Base-by-base conservation (phyloP, 2,888 invertebrate genomes). In the Cheilosia vulpina region DNA sequence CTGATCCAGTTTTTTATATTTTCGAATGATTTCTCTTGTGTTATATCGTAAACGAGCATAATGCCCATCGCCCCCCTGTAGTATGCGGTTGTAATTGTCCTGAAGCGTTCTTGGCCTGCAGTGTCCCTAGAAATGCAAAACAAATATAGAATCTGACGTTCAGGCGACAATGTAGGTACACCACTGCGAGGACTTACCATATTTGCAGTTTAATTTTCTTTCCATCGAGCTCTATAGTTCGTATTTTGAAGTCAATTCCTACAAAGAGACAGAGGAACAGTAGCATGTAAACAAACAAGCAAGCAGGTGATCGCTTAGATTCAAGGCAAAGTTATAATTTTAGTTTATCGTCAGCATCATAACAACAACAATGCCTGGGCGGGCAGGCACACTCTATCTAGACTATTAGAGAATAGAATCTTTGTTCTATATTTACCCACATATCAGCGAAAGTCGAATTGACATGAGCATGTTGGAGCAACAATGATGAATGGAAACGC, bases 21-120 rank as follows among this genome's bases (percentile, higher is more conserved):
- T 93, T 99, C 98, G 93, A 99, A 99, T 89, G 98, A 98, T 93
- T 99, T 99, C 91, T 98, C 99, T 93, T 98, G 99, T 89, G 99
- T 99, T 89, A 99, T 99, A 93, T 99, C 99, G 93, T 99, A 99
- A 47, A 99, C 99, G 88, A 99, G 94, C 98, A 99, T 98, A 89
- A 99, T 99, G 84, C 99, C 99, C 99, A 99, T 99, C 53, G 99
- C 99, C 63, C 99, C 99, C 89, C 99, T 95, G 93, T 99, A 99
- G 92, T 99, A 99, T n/a, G 99, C 99, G 82, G 99, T 99, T 72
- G 99, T 99, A 89, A 99, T 99, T 87, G 99, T 99, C 89, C 99
- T 95, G 94, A 99, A 99, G 91, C 99, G 94, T 93, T 99, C 99
- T 93, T 99, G 99, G 0, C 99, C 99, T 52, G 99, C 99, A 73